Base-by-base conservation (phyloP, 2,797 vertebrate genomes). In the Lutra lutra region DNA sequence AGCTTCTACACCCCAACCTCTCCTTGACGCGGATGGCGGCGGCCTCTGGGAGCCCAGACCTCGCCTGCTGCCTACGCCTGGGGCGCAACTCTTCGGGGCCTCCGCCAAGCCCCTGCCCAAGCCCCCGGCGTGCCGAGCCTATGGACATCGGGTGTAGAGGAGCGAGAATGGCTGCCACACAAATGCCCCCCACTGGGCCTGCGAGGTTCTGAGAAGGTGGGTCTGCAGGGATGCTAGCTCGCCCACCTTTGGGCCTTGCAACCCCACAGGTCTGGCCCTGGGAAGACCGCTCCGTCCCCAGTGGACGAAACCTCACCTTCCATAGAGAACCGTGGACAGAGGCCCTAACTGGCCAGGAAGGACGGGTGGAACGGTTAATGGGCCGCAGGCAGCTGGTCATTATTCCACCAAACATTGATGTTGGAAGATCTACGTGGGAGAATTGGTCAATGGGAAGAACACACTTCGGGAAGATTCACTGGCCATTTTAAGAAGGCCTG, bases 381-480 rank as follows among this genome's bases (percentile, higher is more conserved):
- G 32, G 58, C 66, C 56, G 2, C 21, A 38, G 58, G 68, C 68
- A 25, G 40, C 29, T 87, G 29, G 40, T 66, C 46, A 14, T 58
- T 18, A 6, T 73, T 85, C 79, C n/a, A 5, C 77, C 18, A 21
- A 56, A 82, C 80, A 4, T 46, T 56, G 54, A n/a, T 17, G 4
- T 11, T 8, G 11, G 29, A 72, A 82, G 83, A 70, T 35, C 84
- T 35, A 94, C 90, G 38, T 17, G 29, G 15, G 21, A 38, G 60
- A n/a, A 32, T 27, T 38, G 85, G 35, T 79, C 62, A 15, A 4
- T 25, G 38, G 38, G 38, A 38, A 38, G 38, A 38, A 3, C 38
- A 38, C 38, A 3, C 48, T 68, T 70, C 43, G 72, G 23, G 93
- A 90, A 94, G 91, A 89, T 72, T 73, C 86, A 43, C 75, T 86